A percentile compares a stretch with the other conserved stretches of the same genome.
Evolutionary conservation across 2,888 invertebrate species (phyloP).

Genomic region (Apoderus coryli): DNA sequence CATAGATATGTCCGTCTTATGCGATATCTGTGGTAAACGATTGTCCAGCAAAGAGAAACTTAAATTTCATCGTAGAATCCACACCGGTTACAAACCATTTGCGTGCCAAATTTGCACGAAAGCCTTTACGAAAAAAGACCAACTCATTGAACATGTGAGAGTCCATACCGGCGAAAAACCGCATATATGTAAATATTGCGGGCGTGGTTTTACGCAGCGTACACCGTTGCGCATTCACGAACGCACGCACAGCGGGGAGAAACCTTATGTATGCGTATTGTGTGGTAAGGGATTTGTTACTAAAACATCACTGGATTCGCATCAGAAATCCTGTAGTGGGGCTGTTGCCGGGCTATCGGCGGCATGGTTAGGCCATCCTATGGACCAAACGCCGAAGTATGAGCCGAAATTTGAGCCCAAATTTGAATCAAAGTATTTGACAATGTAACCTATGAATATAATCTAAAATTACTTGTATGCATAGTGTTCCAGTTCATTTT

Average conservation of each 20-base stretch:
- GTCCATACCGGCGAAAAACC: slow-evolving; percentile 30
- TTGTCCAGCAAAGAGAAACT: slow-evolving; percentile 29
- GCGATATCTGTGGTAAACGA: slow-evolving; percentile 29
- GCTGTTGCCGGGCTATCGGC: slow-evolving; percentile 12
- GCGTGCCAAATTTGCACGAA: slow-evolving; percentile 32
- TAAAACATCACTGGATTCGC: slow-evolving; percentile 27
- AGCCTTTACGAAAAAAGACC: slow-evolving; percentile 35
- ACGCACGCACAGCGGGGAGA: slow-evolving; percentile 36
- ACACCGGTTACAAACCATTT: slow-evolving; percentile 35
- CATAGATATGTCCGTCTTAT: slow-evolving; percentile 35
- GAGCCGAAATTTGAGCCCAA: no score
- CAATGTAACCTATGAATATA: no score
- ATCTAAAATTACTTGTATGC: no score
- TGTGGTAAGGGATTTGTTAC: slow-evolving; percentile 33
- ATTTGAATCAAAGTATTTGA: no score
- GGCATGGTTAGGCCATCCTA: slow-evolving; percentile 14
- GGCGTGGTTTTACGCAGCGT: slow-evolving; percentile 35
- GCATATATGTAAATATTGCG: slow-evolving; percentile 26
- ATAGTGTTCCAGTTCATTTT: no score
- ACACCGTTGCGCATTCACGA: slow-evolving; percentile 44
- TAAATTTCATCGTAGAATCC: slow-evolving; percentile 28
- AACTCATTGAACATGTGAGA: slow-evolving; percentile 27
- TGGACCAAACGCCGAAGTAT: slow-evolving; percentile 6
- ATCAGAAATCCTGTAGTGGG: slow-evolving; percentile 24
- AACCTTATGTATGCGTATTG: slow-evolving; percentile 26